These are phyloP conservation scores for Nephrotoma flavescens DNA, from an alignment of 2,888 invertebrate genomes.

Conservation along the genomic window DNA sequence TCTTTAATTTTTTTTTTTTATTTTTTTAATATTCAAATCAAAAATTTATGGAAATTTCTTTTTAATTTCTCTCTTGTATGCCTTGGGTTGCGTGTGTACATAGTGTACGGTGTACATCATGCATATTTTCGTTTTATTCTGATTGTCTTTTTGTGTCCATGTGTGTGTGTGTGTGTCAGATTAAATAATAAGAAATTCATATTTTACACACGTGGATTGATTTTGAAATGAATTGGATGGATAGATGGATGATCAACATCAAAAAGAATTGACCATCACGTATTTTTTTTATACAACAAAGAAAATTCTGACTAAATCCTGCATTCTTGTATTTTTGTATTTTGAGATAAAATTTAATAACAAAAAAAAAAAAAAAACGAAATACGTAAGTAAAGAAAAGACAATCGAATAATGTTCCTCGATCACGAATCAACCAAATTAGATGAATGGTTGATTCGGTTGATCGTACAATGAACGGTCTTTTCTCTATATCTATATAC, in stretches of 20 bases:
- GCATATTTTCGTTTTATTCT: background rate
- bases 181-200: background rate
- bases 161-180: background rate
- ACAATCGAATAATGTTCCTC: background rate
- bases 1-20: background rate
- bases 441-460: background rate
- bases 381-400: background rate
- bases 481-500: background rate
- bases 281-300: background rate
- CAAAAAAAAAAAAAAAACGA: background rate
- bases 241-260: background rate
- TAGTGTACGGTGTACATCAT: background rate
- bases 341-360: background rate
- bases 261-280: background rate
- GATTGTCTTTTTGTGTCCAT: background rate
- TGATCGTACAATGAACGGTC: background rate
- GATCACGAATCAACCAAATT: background rate
- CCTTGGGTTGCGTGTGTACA: background rate
- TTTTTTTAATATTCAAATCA: background rate
- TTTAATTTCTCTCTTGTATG: background rate
- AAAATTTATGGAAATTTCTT: background rate
- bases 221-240: background rate
- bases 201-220: background rate
- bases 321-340: background rate
- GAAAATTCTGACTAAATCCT: background rate